These are phyloP conservation scores for Trichonephila inaurata DNA, from an alignment of 1,140 invertebrate genomes.

Conservation along the genomic window DNA sequence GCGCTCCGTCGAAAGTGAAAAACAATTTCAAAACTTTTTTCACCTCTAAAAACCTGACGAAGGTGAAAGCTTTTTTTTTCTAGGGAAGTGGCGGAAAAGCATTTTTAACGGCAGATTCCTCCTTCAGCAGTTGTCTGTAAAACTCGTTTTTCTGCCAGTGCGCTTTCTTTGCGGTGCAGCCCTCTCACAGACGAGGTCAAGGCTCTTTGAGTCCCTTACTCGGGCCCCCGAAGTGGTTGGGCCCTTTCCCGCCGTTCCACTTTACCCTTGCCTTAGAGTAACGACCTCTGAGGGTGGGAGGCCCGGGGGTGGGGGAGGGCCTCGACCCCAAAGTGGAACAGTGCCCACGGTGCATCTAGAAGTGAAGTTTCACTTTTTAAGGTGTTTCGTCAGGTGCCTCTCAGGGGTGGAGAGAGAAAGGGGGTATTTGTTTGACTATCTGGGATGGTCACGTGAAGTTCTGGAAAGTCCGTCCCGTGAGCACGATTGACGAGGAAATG, in stretches of 20 bases:
- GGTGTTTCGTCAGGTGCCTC: not conserved
- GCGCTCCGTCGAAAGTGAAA: not conserved
- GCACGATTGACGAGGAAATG: not conserved
- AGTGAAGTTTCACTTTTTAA: constrained; percentile 13
- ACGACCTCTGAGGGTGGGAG: not conserved
- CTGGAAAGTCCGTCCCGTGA: not conserved
- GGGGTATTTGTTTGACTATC: not conserved
- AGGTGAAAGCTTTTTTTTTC: not conserved
- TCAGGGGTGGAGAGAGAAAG: not conserved
- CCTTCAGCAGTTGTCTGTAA: not conserved
- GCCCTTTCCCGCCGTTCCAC: not conserved
- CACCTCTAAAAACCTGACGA: not conserved
- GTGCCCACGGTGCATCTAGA: not conserved
- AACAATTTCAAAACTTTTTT: constrained; percentile 20
- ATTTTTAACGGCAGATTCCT: not conserved
- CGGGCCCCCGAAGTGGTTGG: not conserved
- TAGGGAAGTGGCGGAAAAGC: not conserved
- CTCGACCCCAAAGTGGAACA: constrained; percentile 13
- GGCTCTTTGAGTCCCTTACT: not conserved
- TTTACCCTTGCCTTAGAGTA: not conserved
- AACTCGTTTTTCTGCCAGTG: not conserved
- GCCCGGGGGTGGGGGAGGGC: not conserved
- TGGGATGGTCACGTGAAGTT: not conserved
- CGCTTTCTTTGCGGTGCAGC: not conserved
- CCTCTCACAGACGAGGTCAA: constrained; percentile 1